Base-by-base conservation (phyloP, 2,888 invertebrate genomes). In the Trissolcus brochymenae region DNA sequence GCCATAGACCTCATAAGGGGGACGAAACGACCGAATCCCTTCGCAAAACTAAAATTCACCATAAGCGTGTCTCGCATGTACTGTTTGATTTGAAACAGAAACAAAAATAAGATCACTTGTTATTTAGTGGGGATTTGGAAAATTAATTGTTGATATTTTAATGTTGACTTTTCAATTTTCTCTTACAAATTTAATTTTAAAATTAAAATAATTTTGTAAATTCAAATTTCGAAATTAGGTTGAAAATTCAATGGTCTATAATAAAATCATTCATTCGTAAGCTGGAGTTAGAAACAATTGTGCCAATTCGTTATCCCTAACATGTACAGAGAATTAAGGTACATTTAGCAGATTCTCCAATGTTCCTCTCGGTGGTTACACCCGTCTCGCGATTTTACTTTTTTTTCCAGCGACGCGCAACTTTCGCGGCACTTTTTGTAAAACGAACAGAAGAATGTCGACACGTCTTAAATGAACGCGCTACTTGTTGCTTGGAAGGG, bases 391-490 rank as follows among this genome's bases (percentile, higher is more conserved):
- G 79, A 81, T 82, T 81, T 25, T 4, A 25, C 25, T 25, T 25
- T 84, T 84, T 82, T 82, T 82, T 82, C 81, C 84, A 84, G 84
- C 86, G 85, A 84, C 86, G 85, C 83, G 83, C 82, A 88, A 88
- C 83, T 87, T 9, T 88, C 80, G 85, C 84, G 82, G 82, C 83
- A 81, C 80, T 84, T 87, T 84, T 84, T 84, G 35, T 82, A 84
- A 85, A 87, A 87, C 83, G 88, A 88, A 88, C 88, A 89, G 88
- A 89, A 89, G 87, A 88, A 88, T 84, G 85, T 82, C 87, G 86
- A 86, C 87, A 85, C 87, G 87, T 89, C 89, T 89, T 88, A 89
- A 89, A 89, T 88, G 89, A 89, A 88, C 87, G 88, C 88, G 88
- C 89, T 87, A 89, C 89, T 89, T 89, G 89, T 89, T 89, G 89